Base-by-base conservation (phyloP, 2,113 vertebrate genomes). In the Coryphaenoides rupestris region DNA sequence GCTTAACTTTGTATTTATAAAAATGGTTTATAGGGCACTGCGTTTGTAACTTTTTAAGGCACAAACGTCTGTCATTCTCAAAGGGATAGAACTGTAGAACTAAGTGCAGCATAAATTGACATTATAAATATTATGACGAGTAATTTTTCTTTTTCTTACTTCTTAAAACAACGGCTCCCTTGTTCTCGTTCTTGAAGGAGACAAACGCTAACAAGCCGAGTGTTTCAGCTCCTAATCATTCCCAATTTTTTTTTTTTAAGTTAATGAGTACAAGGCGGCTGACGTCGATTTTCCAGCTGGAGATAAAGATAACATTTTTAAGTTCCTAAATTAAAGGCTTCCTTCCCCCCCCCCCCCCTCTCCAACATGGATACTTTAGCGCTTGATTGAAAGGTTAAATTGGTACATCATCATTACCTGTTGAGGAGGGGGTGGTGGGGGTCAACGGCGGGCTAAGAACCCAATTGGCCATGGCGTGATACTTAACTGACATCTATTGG, bases 401-500 rank as follows among this genome's bases (percentile, higher is more conserved):
- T 80, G 33, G 75, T 79, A 79, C 74, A 79, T 80, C 84, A 76
- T 85, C 79, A 84, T 84, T 81, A 83, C 47, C 71, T 74, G 33
- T 9, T 6, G 33, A 9, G 33, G 33, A 6, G 33, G n/a, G n/a
- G n/a, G n/a, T n/a, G n/a, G n/a, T n/a, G n/a, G n/a, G 70, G 83
- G 80, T 88, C 80, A 84, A 66, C 71, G 72, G 68, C 58, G 58
- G 83, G 79, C 19, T 84, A 83, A 81, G 77, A 75, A 78, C 77
- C 80, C 84, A 83, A 82, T 83, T 83, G 81, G 79, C 81, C 70
- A n/a, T 62, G 63, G 68, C 15, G 17, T 71, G 83, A 82, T 19
- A 74, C 73, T 86, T 80, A 86, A 79, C 82, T 84, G 87, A 86
- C 83, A 80, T 84, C 66, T 73, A 78, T 84, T 87, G 83, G 83